These are phyloP conservation scores for Gnathonemus echidnorhynchus DNA, from an alignment of 2,113 vertebrate genomes.

Conservation along the genomic window DNA sequence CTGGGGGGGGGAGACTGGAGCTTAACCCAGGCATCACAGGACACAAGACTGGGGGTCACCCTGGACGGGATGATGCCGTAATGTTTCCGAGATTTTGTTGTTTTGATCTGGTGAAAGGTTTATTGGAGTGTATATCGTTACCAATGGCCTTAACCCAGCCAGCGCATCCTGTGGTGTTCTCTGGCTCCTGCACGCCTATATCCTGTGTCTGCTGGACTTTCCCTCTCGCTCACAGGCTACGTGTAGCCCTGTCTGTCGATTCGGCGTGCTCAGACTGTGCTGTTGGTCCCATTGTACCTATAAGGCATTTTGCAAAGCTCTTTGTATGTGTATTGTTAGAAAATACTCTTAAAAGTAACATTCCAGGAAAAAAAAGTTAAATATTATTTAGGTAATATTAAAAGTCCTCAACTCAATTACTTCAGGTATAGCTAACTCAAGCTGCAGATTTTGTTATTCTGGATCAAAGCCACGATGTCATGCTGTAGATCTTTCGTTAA, in stretches of 20 bases:
- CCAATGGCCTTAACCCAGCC: neutral
- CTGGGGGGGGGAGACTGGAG: neutral
- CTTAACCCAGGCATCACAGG: neutral
- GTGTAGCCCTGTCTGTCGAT: neutral
- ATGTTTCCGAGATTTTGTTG: neutral
- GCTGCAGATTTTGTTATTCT: neutral
- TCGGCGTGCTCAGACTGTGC: neutral
- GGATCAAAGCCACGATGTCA: neutral
- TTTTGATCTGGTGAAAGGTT: neutral
- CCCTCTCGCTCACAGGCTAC: neutral
- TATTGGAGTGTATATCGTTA: neutral
- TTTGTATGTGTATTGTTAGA: neutral
- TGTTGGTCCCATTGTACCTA: neutral
- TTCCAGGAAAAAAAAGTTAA: neutral
- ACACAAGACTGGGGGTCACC: neutral
- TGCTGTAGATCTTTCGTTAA: neutral
- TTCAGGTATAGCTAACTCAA: neutral
- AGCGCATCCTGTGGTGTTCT: neutral
- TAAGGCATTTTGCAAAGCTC: neutral
- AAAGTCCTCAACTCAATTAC: neutral
- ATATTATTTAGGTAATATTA: neutral
- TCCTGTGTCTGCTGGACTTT: neutral
- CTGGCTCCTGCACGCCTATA: neutral
- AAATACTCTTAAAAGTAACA: neutral
- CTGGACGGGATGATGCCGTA: neutral